Percentiles rank a stretch among this genome's conserved stretches.
These are phyloP conservation scores for Phyllostomus hastatus DNA, from an alignment of 2,113 vertebrate species.

Conservation along the genomic window DNA sequence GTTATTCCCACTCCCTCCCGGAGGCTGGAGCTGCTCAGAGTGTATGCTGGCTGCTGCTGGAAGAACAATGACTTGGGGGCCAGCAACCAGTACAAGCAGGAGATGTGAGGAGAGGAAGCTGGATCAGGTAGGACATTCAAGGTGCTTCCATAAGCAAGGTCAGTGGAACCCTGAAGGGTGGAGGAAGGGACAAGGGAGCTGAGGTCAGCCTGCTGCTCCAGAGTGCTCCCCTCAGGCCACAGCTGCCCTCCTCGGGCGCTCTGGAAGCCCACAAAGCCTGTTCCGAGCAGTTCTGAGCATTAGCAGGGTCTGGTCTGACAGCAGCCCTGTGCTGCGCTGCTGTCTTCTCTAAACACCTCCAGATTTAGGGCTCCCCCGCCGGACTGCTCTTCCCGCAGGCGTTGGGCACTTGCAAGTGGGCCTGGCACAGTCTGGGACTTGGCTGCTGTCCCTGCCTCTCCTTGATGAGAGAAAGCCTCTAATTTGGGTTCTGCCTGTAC, in stretches of 20 bases:
- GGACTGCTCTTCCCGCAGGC: not conserved
- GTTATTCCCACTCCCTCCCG: not conserved
- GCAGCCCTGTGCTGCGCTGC: not conserved
- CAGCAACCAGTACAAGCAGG: not conserved
- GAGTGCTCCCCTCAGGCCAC: not conserved
- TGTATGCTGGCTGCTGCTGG: not conserved
- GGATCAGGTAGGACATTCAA: rapidly evolving
- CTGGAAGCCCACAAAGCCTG: not conserved
- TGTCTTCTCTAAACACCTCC: not conserved
- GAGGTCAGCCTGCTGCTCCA: too few species aligned
- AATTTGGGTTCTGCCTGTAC: constrained; percentile 38
- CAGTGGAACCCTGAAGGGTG: not conserved
- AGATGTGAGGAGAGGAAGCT: not conserved
- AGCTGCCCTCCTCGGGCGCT: rapidly evolving
- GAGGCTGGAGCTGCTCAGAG: not conserved
- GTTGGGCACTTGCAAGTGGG: not conserved
- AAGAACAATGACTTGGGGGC: not conserved
- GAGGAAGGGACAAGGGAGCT: not conserved
- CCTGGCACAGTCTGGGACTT: constrained; percentile 30
- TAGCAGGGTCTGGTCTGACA: not conserved
- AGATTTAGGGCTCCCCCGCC: not conserved
- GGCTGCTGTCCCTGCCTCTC: constrained; percentile 47
- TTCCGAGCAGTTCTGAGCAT: not conserved
- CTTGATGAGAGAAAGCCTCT: constrained; percentile 20
- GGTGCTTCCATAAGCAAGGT: not conserved